Conservation (phyloP, 2,797 vertebrate species). For the Anolis apletophallus region DNA sequence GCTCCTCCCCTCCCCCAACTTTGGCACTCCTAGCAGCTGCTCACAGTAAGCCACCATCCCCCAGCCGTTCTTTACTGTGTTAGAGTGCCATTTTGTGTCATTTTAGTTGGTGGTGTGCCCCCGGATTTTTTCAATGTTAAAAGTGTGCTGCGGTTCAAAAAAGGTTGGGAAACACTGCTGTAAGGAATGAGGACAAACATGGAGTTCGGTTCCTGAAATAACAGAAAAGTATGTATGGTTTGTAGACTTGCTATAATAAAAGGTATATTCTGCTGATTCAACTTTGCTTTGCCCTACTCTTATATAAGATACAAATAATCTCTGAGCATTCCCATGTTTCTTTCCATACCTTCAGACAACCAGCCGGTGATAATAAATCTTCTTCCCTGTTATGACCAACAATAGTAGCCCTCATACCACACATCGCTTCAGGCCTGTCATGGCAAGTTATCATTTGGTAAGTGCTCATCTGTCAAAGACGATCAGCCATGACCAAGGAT, state of each 20-base stretch:
- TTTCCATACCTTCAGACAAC: neutral
- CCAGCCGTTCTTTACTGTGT: too few relatives aligned
- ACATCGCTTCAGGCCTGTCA: neutral
- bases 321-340: neutral
- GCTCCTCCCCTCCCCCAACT: too few relatives aligned
- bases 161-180: too few relatives aligned
- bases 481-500: too few relatives aligned
- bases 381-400: neutral
- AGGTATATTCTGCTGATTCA: neutral
- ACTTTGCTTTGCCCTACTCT: neutral
- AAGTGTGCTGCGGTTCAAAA: too few relatives aligned
- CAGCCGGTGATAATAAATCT: neutral
- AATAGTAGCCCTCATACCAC: too few relatives aligned
- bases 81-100: too few relatives aligned
- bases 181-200: neutral
- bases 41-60: too few relatives aligned
- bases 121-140: too few relatives aligned
- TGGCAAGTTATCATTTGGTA: neutral
- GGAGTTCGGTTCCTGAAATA: neutral
- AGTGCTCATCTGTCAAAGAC: neutral
- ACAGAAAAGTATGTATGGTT: neutral
- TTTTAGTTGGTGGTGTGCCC: too few relatives aligned
- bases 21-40: too few relatives aligned
- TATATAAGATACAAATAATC: neutral
- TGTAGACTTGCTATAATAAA: neutral